Conservation (phyloP, 2,797 vertebrate species). For the Nyctalus aviator region DNA sequence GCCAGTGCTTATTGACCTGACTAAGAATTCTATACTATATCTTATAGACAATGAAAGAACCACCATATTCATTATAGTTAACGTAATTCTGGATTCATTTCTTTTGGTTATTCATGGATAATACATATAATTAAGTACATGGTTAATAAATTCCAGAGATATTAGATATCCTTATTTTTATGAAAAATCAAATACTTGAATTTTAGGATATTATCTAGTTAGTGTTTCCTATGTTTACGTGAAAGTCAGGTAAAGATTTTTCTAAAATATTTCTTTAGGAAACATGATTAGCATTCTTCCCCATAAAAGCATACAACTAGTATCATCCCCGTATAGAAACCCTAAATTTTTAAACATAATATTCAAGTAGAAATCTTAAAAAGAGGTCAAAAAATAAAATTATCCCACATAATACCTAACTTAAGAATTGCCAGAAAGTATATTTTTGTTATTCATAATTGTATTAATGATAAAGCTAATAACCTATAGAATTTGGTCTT, state of each 20-base stretch:
- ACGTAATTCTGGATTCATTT: conserved; percentile 5
- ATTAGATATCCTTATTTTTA: not conserved
- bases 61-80: not conserved
- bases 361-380: conserved; percentile 45
- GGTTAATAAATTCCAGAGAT: conserved; percentile 2
- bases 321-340: not conserved
- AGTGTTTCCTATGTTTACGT: not conserved
- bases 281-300: not conserved
- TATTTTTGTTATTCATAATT: conserved; percentile 42
- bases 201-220: not conserved
- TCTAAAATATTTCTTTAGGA: conserved; percentile 55
- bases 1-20: not conserved
- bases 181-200: conserved; percentile 2
- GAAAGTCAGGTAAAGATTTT: conserved; percentile 50
- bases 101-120: conserved; percentile 48
- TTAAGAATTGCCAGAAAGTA: conserved; percentile 18
- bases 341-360: not conserved
- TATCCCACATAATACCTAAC: conserved; percentile 7
- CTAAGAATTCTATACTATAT: not conserved
- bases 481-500: not conserved
- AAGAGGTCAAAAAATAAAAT: conserved; percentile 43
- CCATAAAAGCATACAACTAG: conserved; percentile 35
- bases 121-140: not conserved
- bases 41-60: not conserved
- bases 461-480: conserved; percentile 66